phyloP scores from a whole-genome alignment of 1,140 invertebrate genomes.

The Drosophila gunungcola region DNA sequence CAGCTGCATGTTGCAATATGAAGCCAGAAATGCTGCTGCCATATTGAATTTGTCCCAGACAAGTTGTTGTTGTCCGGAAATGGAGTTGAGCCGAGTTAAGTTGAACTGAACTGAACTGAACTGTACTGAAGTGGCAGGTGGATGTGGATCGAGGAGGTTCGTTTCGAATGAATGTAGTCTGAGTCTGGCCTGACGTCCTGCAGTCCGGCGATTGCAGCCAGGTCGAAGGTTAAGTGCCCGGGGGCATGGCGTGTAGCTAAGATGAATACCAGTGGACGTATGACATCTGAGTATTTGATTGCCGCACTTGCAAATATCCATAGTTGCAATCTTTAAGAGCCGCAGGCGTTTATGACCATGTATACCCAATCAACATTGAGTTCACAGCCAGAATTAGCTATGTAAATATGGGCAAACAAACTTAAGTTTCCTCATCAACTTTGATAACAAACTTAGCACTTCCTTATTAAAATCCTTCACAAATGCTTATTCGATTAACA shows the following conservation, averaged over 20 bases:
- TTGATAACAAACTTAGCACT: not conserved
- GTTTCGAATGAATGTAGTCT: not conserved
- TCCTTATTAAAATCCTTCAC: too few species aligned
- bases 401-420: not conserved
- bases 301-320: not conserved
- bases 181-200: conserved; percentile 1
- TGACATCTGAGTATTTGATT: too few species aligned
- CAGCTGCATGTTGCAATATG: conserved; percentile 48
- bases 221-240: conserved; percentile 14
- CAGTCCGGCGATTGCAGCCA: conserved; percentile 4
- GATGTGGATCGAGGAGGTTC: not conserved
- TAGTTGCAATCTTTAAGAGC: not conserved
- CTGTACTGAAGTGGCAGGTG: not conserved
- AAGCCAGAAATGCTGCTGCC: conserved; percentile 65
- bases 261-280: not conserved
- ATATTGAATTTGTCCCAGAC: conserved; percentile 68
- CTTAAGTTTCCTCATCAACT: too few species aligned
- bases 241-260: conserved; percentile 5
- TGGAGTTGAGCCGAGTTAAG: conserved; percentile 4
- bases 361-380: not conserved
- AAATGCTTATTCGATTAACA: too few species aligned
- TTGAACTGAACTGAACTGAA: too few species aligned
- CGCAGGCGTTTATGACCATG: not conserved
- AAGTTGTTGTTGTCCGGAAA: conserved; percentile 45
- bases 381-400: not conserved